Conservation (phyloP, 2,888 invertebrate species). For the Criorhina ranunculi region DNA sequence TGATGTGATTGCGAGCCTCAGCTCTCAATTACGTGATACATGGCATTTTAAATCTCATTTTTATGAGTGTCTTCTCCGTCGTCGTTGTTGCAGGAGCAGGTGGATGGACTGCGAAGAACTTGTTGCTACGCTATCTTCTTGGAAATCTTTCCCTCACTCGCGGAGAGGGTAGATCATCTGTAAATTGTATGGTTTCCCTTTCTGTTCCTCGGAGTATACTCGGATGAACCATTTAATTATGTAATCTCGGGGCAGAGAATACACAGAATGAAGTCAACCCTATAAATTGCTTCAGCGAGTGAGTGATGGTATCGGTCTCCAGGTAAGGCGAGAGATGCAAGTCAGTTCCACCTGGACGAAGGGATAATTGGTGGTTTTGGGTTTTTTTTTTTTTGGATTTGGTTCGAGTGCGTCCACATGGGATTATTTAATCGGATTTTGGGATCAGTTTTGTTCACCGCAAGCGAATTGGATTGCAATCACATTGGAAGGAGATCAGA, state of each 20-base stretch:
- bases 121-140: conserved; percentile 54
- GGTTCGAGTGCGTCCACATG: conserved; percentile 35
- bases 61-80: conserved; percentile 48
- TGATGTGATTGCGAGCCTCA: conserved; percentile 27
- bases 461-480: conserved; percentile 55
- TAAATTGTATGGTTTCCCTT: conserved; percentile 56
- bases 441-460: conserved; percentile 41
- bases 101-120: conserved; percentile 39
- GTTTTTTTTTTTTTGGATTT: conserved; percentile 42
- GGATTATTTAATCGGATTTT: conserved; percentile 26
- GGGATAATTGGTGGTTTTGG: conserved; percentile 62
- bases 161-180: conserved; percentile 53
- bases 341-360: conserved; percentile 61
- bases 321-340: conserved; percentile 17
- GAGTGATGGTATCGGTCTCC: conserved; percentile 41
- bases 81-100: conserved; percentile 16
- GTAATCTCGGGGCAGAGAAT: conserved; percentile 59
- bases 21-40: conserved; percentile 74
- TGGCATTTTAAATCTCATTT: conserved; percentile 62
- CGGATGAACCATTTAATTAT: conserved; percentile 62
- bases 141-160: conserved; percentile 16
- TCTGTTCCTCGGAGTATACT: background rate
- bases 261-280: conserved; percentile 60
- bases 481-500: conserved; percentile 27
- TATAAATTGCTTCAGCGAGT: conserved; percentile 52